Conservation (phyloP, 2,113 vertebrate genomes). For the Physeter macrocephalus region DNA sequence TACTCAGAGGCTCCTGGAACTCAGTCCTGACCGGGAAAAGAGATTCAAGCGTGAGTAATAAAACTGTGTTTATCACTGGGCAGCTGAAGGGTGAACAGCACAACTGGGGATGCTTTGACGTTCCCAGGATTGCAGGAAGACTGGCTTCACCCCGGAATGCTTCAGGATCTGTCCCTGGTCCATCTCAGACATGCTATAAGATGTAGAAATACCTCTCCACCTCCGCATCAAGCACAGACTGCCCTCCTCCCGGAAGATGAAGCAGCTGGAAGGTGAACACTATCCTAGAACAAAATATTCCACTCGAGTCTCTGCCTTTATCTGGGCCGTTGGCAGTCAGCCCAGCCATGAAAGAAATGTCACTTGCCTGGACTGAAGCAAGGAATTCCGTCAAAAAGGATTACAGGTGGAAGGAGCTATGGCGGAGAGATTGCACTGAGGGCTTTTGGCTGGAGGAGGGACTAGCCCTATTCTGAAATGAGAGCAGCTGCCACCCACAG, state of each 20-base stretch:
- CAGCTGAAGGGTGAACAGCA: not conserved
- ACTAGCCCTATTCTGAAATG: not conserved
- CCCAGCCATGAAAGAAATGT: not conserved
- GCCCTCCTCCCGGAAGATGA: not conserved
- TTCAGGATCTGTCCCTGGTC: not conserved
- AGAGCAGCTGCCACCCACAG: not conserved
- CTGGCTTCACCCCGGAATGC: not conserved
- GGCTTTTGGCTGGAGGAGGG: not conserved
- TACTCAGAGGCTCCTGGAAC: conserved; percentile 33
- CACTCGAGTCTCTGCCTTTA: not conserved
- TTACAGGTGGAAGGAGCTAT: not conserved
- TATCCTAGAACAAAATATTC: conserved; percentile 17
- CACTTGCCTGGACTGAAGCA: not conserved
- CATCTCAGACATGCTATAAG: not conserved
- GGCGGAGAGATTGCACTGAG: not conserved
- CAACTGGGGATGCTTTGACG: not conserved
- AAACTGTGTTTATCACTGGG: not conserved
- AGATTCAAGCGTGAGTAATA: not conserved
- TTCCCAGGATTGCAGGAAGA: not conserved
- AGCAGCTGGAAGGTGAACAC: not conserved
- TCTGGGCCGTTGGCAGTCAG: conserved; percentile 3
- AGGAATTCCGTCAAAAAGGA: not conserved
- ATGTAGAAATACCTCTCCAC: not conserved
- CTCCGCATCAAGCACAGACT: not conserved
- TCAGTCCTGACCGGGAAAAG: not conserved